Base-by-base conservation (phyloP, 2,888 invertebrate species). In the Cheilosia vulpina region DNA sequence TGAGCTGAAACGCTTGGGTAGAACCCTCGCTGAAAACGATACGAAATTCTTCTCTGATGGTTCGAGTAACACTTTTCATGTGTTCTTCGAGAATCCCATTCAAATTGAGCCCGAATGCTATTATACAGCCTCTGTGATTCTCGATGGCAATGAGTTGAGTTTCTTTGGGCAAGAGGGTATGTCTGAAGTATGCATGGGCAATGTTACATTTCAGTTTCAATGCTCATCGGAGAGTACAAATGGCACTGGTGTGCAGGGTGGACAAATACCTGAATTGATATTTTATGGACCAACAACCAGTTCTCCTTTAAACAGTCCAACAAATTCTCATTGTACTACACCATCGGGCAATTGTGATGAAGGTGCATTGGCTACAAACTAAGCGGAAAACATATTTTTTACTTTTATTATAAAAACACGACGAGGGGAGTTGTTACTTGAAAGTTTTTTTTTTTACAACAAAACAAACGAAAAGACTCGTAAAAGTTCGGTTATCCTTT, bases 151-250 rank as follows among this genome's bases (percentile, higher is more conserved):
- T 78, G 98, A 98, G 92, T 93, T 99, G 88, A 98, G 98, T 93
- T 99, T 98, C 92, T 99, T 98, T 92, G 98, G 98, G 6, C 98
- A 98, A 92, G 98, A 99, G 92, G 98, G 98, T 24, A 95, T 98
- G 94, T 97, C 97, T 89, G 98, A 98, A 93, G 97, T 98, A 53
- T 96, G 96, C 73, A 96, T 97, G 91, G 98, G 98, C 4, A 96
- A 96, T 90, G 98, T 98, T 76, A 98, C 97, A 87, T 98, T 98
- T 93, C 98, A 98, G 93, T 99, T 98, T 93, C 98, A 98, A 92
- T 98, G 98, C 93, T 98, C 98, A 68, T 97, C 98, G 6, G 98
- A 98, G 91, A 98, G 98, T 93, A 99, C 98, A 72, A 99, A 99
- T 90, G 98, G 98, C 60, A 99, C 98, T 1, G 98, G 98, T 9